Base-by-base conservation (phyloP, 2,113 vertebrate genomes). In the Hyperoodon ampullatus region DNA sequence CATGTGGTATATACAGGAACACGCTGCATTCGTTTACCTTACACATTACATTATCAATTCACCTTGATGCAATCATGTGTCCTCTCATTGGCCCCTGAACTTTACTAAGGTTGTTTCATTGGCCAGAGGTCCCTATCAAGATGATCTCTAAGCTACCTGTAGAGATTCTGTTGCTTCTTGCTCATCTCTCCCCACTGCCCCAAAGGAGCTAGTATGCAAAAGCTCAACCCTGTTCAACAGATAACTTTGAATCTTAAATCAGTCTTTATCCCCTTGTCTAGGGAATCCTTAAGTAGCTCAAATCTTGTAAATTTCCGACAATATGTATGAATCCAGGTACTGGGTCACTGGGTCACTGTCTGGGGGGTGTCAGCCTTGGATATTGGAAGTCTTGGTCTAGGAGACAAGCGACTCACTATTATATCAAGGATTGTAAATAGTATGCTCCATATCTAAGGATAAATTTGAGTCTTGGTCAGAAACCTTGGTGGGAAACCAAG, bases 391-490 rank as follows among this genome's bases (percentile, higher is more conserved):
- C 58, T 33, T 94, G 50, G 35, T 24, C 70, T 35, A 60, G 88
- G n/a, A 95, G 72, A 88, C 14, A 88, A 33, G 35, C 47, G 55
- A 83, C 12, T 94, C 23, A 77, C 26, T 89, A 21, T 72, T 58
- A 39, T n/a, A 60, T 28, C 21, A 88, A 74, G 35, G 50, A 21
- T 92, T 83, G 4, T 94, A 61, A 63, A 78, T 9, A 80, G 33
- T 23, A 83, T 5, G 4, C 26, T 65, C 12, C 33, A 71, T 39
- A 55, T n/a, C 28, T 96, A 8, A 42, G 14, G n/a, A 30, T 78
- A 33, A 91, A 71, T 82, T 39, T 94, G 60, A 30, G 3, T 97
- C 30, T 95, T 86, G 66, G 18, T 90, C 55, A 93, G 61, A 89
- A 89, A 90, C 7, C 21, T 77, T 72, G 8, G 6, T 47, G 35